A percentile compares a stretch with the other conserved stretches of the same genome.
phyloP scores from a whole-genome alignment of 35 echinoderm and acorn worm genomes.

The Lytechinus pictus region DNA sequence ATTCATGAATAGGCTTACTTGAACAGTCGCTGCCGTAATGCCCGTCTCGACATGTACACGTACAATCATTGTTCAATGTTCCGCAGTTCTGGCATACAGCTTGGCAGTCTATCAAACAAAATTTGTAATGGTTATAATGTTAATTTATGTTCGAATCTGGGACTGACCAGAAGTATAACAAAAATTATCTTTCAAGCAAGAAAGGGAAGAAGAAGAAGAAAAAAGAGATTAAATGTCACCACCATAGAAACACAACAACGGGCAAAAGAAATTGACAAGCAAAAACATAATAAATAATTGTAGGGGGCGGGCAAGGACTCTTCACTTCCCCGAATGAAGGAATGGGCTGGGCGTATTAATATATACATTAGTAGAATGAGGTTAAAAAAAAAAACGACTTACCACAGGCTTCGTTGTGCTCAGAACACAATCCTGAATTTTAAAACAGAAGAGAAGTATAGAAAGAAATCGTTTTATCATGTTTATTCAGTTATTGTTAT shows the following conservation, averaged over 20 bases:
- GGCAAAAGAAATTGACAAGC: no score
- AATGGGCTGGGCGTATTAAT: no score
- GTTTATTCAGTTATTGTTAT: no score
- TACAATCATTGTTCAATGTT: constrained; percentile 54
- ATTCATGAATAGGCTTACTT: constrained; percentile 30
- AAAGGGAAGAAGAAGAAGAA: not conserved
- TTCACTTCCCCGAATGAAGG: no score
- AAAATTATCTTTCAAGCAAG: no score
- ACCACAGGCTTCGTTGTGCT: constrained; percentile 55
- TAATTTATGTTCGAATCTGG: no score
- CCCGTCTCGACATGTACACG: constrained; percentile 61
- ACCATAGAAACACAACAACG: no score
- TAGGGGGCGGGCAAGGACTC: no score
- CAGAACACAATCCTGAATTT: constrained; percentile 54
- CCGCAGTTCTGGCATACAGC: constrained; percentile 72
- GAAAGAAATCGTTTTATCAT: no score
- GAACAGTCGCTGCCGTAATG: constrained; percentile 63
- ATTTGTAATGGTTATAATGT: not conserved
- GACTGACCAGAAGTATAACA: no score
- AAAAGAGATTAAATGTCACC: not conserved
- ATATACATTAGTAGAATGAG: not conserved
- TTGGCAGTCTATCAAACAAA: constrained; percentile 56
- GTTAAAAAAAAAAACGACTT: not conserved
- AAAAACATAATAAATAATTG: no score
- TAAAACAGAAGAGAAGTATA: not conserved